Conservation (phyloP, 2,113 vertebrate genomes). For the Psittacus erithacus region DNA sequence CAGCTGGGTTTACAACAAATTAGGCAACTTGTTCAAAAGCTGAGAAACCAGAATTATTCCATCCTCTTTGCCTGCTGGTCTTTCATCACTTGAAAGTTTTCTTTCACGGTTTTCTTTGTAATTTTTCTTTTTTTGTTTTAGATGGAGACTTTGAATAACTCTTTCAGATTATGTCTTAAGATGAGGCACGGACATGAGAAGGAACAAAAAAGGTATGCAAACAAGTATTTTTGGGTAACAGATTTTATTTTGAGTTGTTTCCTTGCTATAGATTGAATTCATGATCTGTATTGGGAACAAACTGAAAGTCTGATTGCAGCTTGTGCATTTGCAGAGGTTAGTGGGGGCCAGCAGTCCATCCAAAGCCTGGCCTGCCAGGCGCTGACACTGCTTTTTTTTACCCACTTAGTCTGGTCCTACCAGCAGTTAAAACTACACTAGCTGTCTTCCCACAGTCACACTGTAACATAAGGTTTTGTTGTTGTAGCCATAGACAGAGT, state of each 20-base stretch:
- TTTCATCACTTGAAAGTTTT: background rate
- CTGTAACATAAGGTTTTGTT: background rate
- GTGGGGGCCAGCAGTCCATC: background rate
- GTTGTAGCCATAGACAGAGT: background rate
- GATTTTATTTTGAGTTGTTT: background rate
- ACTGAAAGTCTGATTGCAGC: background rate
- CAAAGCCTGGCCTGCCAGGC: background rate
- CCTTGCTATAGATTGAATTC: background rate
- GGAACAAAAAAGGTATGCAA: background rate
- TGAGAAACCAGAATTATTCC: background rate
- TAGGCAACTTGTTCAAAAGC: background rate
- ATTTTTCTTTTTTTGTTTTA: background rate
- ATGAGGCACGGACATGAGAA: background rate
- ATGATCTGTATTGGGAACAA: background rate
- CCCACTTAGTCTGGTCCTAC: background rate
- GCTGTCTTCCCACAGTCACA: background rate
- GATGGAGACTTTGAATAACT: background rate
- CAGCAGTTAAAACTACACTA: background rate
- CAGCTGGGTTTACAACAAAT: background rate
- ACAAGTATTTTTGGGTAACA: background rate
- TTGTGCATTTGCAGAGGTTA: background rate
- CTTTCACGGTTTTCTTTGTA: background rate
- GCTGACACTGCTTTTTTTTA: background rate
- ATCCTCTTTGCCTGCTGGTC: rapidly evolving
- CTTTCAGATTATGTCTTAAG: background rate